Evolutionary conservation across 2,888 invertebrate species (phyloP), one percentile per base, ranked within the genome.

Genomic region (Himalopsyche tibetana): DNA sequence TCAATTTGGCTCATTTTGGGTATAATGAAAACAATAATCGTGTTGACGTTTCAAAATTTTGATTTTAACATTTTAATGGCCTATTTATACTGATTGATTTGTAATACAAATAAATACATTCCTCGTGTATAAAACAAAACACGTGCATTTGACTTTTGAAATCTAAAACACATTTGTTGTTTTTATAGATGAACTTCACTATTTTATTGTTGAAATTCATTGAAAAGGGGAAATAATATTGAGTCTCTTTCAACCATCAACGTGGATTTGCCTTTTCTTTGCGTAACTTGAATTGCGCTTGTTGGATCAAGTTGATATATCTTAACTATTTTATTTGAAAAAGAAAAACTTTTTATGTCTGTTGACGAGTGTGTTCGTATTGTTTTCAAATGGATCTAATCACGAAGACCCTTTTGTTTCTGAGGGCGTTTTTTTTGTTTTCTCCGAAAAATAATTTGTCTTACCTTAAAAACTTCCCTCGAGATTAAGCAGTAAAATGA

Each of bases 351-450:
- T 63, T 63, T 63, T 63, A 63, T 63, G 63, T 28, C 28, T 19
- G 19, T 63, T 28, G 63, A 28, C 63, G n/a, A 63, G 63, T 63
- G 63, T 63, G 63, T 19, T 63, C 63, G 63, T 63, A 63, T 63
- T 63, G 63, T 28, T 63, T 63, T 63, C 63, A 9, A 63, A 63
- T 15, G 63, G 63, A 63, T 63, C 63, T 63, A 63, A 63, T 63
- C 63, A 63, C 63, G 28, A 63, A 63, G 63, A 63, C 63, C 63
- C 63, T 63, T 63, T 63, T 63, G 19, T 63, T 63, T 28, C 19
- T 9, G 19, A 63, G 19, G 28, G 19, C 2, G 56, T 8, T 19
- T 63, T 63, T 19, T 63, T 63, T 63, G 63, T 11, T 19, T n/a
- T 63, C 28, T n/a, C 63, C 9, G 8, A 63, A 63, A 63, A 63